Percentiles rank a stretch among this genome's conserved stretches.
These are phyloP conservation scores for Euclidia mi DNA, from an alignment of 2,888 invertebrate species.

Conservation along the genomic window DNA sequence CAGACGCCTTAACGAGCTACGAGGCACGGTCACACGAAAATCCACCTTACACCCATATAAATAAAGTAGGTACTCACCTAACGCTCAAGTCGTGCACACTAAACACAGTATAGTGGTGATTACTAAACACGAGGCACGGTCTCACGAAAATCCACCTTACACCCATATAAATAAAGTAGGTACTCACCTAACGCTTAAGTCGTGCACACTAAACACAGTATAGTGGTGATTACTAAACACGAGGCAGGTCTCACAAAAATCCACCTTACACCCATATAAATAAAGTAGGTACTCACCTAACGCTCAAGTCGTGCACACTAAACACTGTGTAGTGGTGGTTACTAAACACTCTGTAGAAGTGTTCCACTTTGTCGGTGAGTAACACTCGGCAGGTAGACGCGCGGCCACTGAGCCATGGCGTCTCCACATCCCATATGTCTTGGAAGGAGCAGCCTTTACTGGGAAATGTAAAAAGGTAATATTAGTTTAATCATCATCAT, in stretches of 20 bases:
- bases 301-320: conserved; percentile 78
- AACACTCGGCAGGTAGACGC: conserved; percentile 70
- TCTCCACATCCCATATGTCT: conserved; percentile 77
- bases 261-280: not conserved
- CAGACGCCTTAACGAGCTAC: too few relatives aligned
- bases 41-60: too few relatives aligned
- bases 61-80: too few relatives aligned
- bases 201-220: too few relatives aligned
- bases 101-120: too few relatives aligned
- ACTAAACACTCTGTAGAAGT: conserved; percentile 79
- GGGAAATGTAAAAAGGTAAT: not conserved
- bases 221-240: not conserved
- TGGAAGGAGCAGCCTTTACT: conserved; percentile 71
- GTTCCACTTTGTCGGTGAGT: conserved; percentile 65
- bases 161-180: too few relatives aligned
- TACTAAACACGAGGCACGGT: not conserved
- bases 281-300: conserved; percentile 62
- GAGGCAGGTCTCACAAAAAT: not conserved
- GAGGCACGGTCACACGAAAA: too few relatives aligned
- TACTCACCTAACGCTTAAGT: too few relatives aligned
- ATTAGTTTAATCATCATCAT: too few relatives aligned
- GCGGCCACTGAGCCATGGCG: conserved; percentile 41
- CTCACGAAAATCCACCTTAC: not conserved
- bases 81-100: too few relatives aligned
- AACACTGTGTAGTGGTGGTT: conserved; percentile 76